Evolutionary conservation across 30 jellyfish, hydroid and myxozoan species (phyloP).

Genomic region (Clytia hemisphaerica): DNA sequence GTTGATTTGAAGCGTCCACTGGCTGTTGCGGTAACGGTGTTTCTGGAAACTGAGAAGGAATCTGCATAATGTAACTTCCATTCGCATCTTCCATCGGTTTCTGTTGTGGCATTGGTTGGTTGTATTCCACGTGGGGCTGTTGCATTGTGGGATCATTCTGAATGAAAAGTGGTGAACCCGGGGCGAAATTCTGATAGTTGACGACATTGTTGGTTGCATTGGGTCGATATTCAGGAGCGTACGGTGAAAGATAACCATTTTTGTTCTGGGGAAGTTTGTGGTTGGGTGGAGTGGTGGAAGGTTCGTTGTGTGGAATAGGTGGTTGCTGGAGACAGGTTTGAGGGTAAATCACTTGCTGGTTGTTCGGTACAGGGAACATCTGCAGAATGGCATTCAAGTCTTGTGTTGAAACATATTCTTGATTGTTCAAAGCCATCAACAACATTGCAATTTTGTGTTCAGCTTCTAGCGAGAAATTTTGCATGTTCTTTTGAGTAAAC

Average conservation of each 20-base stretch:
- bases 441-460: slow-evolving; percentile 54
- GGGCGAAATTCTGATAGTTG: no score
- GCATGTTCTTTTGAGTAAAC: slow-evolving; percentile 53
- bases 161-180: no score
- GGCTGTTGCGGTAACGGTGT: no score
- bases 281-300: not conserved
- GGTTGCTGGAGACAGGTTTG: not conserved
- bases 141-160: no score
- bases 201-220: no score
- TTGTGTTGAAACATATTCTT: not conserved
- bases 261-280: not conserved
- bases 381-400: not conserved
- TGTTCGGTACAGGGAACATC: not conserved
- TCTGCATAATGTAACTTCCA: no score
- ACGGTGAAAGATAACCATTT: slow-evolving; percentile 21
- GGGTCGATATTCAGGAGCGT: slow-evolving; percentile 26
- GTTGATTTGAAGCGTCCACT: no score
- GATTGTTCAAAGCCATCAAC: slow-evolving; percentile 7
- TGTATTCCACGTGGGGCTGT: no score
- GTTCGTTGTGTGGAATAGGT: not conserved
- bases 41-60: no score
- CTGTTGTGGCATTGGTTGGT: no score
- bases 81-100: no score
- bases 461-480: slow-evolving; percentile 63
- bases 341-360: not conserved